Conservation (phyloP, 2,113 vertebrate species). For the Larimichthys crocea region DNA sequence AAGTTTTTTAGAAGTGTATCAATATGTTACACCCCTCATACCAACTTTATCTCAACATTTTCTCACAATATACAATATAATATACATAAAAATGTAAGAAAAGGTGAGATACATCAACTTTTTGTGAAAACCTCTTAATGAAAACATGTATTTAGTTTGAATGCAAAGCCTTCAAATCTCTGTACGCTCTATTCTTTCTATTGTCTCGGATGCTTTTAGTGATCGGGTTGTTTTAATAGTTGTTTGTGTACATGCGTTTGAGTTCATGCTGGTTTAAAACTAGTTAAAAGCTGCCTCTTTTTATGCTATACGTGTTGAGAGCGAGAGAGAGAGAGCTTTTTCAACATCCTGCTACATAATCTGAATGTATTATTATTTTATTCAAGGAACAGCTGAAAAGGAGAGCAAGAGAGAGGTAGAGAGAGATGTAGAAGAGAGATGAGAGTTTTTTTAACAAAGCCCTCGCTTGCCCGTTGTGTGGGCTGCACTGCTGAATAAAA, state of each 20-base stretch:
- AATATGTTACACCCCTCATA: too few species aligned
- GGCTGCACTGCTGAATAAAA: slow-evolving; percentile 75
- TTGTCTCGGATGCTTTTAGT: slow-evolving; percentile 14
- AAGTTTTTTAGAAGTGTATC: too few species aligned
- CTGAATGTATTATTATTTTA: slow-evolving; percentile 61
- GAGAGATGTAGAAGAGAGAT: slow-evolving; percentile 36
- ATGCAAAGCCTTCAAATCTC: slow-evolving; percentile 32
- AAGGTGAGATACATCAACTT: too few species aligned
- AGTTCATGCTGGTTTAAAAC: slow-evolving; percentile 26
- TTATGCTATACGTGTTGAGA: background rate
- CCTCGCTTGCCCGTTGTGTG: slow-evolving; percentile 69
- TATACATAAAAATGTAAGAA: too few species aligned
- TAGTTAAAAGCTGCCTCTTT: slow-evolving; percentile 27
- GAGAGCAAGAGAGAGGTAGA: slow-evolving; percentile 23
- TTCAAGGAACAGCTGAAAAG: slow-evolving; percentile 64
- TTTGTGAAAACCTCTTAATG: background rate
- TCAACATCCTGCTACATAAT: slow-evolving; percentile 47
- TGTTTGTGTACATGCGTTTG: slow-evolving; percentile 3
- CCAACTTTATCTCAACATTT: too few species aligned
- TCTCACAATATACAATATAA: too few species aligned
- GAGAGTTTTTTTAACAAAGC: slow-evolving; percentile 69
- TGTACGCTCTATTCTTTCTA: background rate
- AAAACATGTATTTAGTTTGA: slow-evolving; percentile 24
- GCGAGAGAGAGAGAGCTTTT: slow-evolving; percentile 38
- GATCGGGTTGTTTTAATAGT: background rate